Evolutionary conservation across 2,888 invertebrate genomes (phyloP), one percentile per base, ranked within the genome.

Genomic region (Himalopsyche anomala): DNA sequence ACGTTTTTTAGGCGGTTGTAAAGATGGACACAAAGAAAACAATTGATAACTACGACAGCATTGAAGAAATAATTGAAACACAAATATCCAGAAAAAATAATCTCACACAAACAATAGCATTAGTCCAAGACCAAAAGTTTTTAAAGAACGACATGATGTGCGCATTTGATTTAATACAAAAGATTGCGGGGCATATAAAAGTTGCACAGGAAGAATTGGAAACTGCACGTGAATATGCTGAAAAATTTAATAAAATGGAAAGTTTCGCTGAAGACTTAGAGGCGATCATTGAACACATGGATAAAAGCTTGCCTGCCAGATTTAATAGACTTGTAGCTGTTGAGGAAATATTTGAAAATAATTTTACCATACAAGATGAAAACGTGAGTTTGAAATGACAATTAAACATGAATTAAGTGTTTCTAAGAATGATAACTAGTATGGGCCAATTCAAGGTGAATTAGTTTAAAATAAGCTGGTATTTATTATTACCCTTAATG

Each of bases 91-190:
- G 83, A 83, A 87, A 82, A 55, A 54, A 85, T 51, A 74, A 88
- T 38, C 51, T 88, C 38, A 54, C 83, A 12, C 81, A 84, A 19
- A 81, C 81, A 40, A 80, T 88, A 54, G 36, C 69, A 38, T 81
- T 88, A 12, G 83, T 88, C 28, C 82, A 86, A 79, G 88, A 88
- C 42, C 85, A 85, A 38, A 87, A 87, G 84, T 82, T 85, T 83
- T 45, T 88, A 36, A 62, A 84, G 40, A 80, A 83, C 2, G 82
- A 87, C 8, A 86, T 87, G 15, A 83, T 40, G 5, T 45, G 74
- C 28, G 87, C 87, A 17, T 82, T 86, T 8, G 45, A 45, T 17
- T 55, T 85, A 9, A 79, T 88, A 17, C 36, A 42, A 6, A 85
- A 84, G 42, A 88, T 88, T 55, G 81, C 82, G 28, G 36, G 19